Evolutionary conservation across 2,797 vertebrate species (phyloP).

Genomic region (Neostethus bicornis): DNA sequence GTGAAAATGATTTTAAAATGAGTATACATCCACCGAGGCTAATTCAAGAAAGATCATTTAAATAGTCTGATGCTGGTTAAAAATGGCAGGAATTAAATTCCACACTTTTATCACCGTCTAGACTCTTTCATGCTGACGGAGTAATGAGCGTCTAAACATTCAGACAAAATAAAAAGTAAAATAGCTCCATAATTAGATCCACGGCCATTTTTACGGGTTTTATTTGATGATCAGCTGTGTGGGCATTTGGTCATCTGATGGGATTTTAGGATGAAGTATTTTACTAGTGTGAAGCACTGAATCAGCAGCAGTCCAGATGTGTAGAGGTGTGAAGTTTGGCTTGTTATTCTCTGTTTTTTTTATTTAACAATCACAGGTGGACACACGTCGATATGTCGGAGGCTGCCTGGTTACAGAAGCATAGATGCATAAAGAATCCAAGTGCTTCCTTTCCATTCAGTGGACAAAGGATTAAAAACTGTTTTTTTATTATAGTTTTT

Average conservation of each 20-base stretch:
- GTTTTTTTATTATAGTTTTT: no score
- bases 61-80: not conserved
- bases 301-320: not conserved
- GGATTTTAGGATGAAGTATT: no score
- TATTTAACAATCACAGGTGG: not conserved
- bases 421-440: no score
- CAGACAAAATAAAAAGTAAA: conserved; percentile 42
- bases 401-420: no score
- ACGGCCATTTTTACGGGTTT: conserved; percentile 42
- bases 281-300: not conserved
- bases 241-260: no score
- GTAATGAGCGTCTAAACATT: conserved; percentile 58
- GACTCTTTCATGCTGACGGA: conserved; percentile 42
- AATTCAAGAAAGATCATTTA: not conserved
- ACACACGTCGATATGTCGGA: no score
- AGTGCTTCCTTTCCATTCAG: no score
- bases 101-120: no score
- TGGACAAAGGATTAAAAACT: no score
- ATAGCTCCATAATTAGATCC: conserved; percentile 50
- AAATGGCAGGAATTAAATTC: not conserved
- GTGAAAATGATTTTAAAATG: not conserved
- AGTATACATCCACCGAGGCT: not conserved
- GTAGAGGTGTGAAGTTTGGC: not conserved
- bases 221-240: conserved; percentile 14
- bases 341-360: no score